phyloP scores from a whole-genome alignment of 2,113 vertebrate species.

The Coracopsis vasa region DNA sequence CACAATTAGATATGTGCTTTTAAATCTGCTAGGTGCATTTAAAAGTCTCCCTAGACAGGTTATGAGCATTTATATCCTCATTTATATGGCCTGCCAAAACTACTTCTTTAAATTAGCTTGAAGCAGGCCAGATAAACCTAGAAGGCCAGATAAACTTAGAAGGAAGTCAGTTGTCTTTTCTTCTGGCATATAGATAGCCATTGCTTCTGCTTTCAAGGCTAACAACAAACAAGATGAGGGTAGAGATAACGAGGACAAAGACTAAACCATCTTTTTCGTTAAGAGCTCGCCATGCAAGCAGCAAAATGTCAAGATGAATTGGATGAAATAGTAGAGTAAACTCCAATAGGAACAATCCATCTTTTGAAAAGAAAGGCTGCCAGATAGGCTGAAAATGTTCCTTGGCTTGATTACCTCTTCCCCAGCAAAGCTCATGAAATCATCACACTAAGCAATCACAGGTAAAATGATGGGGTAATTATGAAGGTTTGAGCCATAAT shows the following conservation, averaged over 20 bases:
- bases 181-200: not conserved
- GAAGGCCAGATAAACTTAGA: constrained; percentile 16
- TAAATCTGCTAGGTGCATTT: constrained; percentile 33
- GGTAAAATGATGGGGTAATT: constrained; percentile 47
- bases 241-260: not conserved
- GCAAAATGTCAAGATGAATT: not conserved
- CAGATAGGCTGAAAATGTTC: constrained; percentile 21
- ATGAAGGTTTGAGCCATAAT: constrained; percentile 20
- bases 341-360: not conserved
- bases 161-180: constrained; percentile 26
- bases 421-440: constrained; percentile 43
- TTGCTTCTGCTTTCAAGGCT: constrained; percentile 1
- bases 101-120: constrained; percentile 63
- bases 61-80: constrained; percentile 31
- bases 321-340: constrained; percentile 10
- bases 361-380: constrained; percentile 34
- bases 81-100: constrained; percentile 52
- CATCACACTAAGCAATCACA: not conserved
- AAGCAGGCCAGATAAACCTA: constrained; percentile 28
- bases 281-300: not conserved
- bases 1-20: constrained; percentile 10
- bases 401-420: constrained; percentile 18
- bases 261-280: not conserved
- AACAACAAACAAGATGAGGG: not conserved
- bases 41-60: not conserved